phyloP scores from a whole-genome alignment of 2,888 invertebrate species.

The Agrochola circellaris region DNA sequence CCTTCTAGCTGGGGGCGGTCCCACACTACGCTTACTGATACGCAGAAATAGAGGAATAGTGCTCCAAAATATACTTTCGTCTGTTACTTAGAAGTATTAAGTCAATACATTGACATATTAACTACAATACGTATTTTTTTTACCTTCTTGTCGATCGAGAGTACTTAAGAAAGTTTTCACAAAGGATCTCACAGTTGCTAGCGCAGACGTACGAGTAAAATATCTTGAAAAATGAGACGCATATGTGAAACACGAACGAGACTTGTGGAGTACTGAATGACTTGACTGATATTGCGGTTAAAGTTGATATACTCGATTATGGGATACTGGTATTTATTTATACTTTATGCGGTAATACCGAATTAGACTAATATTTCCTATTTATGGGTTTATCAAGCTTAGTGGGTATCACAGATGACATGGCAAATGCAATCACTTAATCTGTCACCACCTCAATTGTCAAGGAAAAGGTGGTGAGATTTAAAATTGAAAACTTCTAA shows the following conservation, averaged over 20 bases:
- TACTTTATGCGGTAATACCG: neutral
- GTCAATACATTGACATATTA: neutral
- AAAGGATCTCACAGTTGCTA: conserved; percentile 11
- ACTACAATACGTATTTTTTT: neutral
- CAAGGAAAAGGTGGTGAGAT: too few relatives aligned
- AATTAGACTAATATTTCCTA: neutral
- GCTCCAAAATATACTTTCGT: neutral
- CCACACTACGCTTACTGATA: too few relatives aligned
- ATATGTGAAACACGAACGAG: conserved; percentile 31
- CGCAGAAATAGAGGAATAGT: neutral
- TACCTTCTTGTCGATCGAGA: conserved; percentile 6
- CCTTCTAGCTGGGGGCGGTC: neutral
- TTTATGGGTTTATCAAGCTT: neutral
- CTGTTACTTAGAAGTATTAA: neutral
- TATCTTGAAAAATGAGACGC: conserved; percentile 51
- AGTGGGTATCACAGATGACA: neutral
- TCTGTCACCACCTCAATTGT: too few relatives aligned
- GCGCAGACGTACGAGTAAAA: conserved; percentile 1
- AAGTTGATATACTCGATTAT: conserved; percentile 1
- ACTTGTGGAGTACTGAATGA: conserved; percentile 26
- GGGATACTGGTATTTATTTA: neutral
- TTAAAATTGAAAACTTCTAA: neutral
- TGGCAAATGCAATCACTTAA: neutral
- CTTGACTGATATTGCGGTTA: conserved; percentile 23
- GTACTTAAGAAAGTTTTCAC: conserved; percentile 25